phyloP scores from a whole-genome alignment of 92 coral and sea anemone genomes.

The Porites divaricata region DNA sequence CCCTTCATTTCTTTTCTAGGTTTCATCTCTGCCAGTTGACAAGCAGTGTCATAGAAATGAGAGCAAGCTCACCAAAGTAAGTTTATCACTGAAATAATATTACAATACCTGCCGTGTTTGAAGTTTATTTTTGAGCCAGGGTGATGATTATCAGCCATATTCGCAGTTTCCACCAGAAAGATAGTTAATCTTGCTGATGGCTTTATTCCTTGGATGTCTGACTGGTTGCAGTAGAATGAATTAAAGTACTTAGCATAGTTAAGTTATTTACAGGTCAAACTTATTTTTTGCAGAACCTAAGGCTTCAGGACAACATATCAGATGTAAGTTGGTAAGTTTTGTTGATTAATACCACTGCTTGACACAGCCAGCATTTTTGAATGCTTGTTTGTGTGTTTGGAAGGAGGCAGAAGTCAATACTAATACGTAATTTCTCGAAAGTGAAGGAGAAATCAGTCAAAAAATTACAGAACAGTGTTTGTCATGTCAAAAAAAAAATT shows the following conservation, averaged over 20 bases:
- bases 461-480: no score
- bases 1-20: not conserved
- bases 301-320: not conserved
- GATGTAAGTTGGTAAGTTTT: slow-evolving; percentile 19
- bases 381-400: not conserved
- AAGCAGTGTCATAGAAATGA: not conserved
- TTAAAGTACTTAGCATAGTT: not conserved
- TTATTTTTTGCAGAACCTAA: not conserved
- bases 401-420: no score
- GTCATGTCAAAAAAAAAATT: no score
- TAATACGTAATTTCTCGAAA: no score
- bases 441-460: no score
- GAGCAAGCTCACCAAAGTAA: not conserved
- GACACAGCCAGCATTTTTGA: not conserved
- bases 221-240: slow-evolving; percentile 31
- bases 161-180: slow-evolving; percentile 94
- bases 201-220: slow-evolving; percentile 92
- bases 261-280: no score
- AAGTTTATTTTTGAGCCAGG: not conserved
- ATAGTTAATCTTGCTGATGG: slow-evolving; percentile 77
- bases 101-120: not conserved
- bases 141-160: slow-evolving; percentile 59
- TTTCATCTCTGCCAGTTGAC: not conserved
- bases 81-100: not conserved
- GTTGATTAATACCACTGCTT: not conserved